Evolutionary conservation across 2,797 vertebrate genomes (phyloP), one percentile per base, ranked within the genome.

Genomic region (Coilia nasus): DNA sequence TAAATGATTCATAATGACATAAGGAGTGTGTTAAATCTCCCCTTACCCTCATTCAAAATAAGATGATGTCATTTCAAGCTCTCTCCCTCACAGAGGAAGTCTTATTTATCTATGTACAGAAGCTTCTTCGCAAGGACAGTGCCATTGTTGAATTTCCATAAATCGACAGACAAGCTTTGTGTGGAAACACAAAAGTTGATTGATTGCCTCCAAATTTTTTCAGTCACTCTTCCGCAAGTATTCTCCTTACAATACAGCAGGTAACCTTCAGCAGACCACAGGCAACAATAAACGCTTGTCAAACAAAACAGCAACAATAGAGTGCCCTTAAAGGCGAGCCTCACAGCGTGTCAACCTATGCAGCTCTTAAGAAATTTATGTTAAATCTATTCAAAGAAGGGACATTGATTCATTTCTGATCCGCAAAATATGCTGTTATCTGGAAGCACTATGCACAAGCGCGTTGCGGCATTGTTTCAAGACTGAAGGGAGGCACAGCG

Each of bases 151-250:
- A 86, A 94, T 94, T 95, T 93, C 91, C 91, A 94, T 94, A 93
- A 93, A 91, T 88, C 88, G 85, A 83, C 87, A 94, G 94, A 93
- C 93, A 93, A 92, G 91, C 92, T 93, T 95, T 94, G 92, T 94
- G 89, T 82, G 31, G 86, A 86, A 93, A 94, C 89, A 93, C 93
- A 95, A 95, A 94, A 91, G 91, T 90, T 95, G 95, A 96, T 95
- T 94, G 95, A 96, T 95, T 96, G 92, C 93, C 91, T 93, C 85
- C 82, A 91, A 92, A 95, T 94, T 86, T 91, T 89, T 92, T 90
- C 90, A 84, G 92, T 92, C 94, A 92, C 83, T 87, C 90, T 89
- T 84, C 86, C 86, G 87, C 88, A 88, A 92, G 90, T 87, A 90
- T 92, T 93, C 90, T 82, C 81, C 83, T 78, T 21, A 80, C 89